Percentiles rank a stretch among this genome's conserved stretches.
Evolutionary conservation across 2,797 vertebrate species (phyloP).

Genomic region (Catostomus latipinnis): DNA sequence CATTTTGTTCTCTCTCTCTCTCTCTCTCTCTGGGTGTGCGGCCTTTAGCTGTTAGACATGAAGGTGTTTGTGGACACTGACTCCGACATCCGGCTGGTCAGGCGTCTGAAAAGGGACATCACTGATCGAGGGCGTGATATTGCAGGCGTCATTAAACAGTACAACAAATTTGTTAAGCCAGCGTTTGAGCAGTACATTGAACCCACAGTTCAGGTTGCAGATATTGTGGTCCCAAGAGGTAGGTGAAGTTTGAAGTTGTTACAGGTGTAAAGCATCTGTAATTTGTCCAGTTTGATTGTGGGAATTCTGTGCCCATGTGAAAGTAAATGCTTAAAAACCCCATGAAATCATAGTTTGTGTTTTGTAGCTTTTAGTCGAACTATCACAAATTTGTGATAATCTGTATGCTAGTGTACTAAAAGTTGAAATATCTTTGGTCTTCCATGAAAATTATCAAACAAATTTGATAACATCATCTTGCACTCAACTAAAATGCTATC

Average conservation of each 20-base stretch:
- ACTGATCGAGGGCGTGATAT: constrained; percentile 81
- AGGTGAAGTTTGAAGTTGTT: constrained; percentile 21
- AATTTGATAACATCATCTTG: too few relatives aligned
- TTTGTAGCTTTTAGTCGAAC: too few relatives aligned
- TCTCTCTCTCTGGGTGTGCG: not conserved
- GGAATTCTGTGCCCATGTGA: not conserved
- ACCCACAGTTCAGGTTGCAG: constrained; percentile 83
- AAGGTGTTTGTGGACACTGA: constrained; percentile 88
- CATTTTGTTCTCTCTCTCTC: too few relatives aligned
- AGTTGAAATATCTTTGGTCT: too few relatives aligned
- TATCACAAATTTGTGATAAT: too few relatives aligned
- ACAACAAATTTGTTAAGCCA: constrained; percentile 88
- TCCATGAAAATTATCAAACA: too few relatives aligned
- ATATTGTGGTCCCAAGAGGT: constrained; percentile 87
- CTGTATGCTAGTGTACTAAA: too few relatives aligned
- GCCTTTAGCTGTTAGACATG: constrained; percentile 82
- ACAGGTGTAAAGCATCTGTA: not conserved
- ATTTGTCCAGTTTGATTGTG: not conserved
- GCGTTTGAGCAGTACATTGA: constrained; percentile 87
- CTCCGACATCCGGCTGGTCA: constrained; percentile 84
- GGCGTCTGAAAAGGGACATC: constrained; percentile 84
- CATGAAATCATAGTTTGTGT: too few relatives aligned
- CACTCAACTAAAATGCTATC: too few relatives aligned
- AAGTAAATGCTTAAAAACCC: too few relatives aligned
- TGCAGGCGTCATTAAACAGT: constrained; percentile 83